phyloP scores from a whole-genome alignment of 2,888 invertebrate genomes.

The Anthophora plumipes region DNA sequence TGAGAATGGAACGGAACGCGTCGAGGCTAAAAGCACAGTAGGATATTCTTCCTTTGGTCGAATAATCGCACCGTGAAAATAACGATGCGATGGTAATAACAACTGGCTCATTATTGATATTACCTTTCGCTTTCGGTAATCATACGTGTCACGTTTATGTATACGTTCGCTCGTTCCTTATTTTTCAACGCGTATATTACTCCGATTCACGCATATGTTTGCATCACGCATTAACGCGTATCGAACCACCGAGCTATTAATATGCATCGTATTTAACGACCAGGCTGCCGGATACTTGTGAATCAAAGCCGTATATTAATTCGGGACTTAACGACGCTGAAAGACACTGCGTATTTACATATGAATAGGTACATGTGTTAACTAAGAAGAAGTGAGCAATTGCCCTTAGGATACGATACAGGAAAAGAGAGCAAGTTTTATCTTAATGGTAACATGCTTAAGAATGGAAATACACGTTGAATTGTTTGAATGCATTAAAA shows the following conservation, averaged over 20 bases:
- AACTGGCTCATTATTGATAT: slow-evolving; percentile 26
- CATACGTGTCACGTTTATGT: slow-evolving; percentile 4
- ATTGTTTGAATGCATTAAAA: background rate
- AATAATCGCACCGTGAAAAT: slow-evolving; percentile 12
- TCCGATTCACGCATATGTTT: slow-evolving; percentile 43
- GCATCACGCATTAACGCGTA: slow-evolving; percentile 46
- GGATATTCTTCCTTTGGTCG: background rate
- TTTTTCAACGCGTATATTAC: slow-evolving; percentile 42
- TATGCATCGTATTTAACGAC: slow-evolving; percentile 55
- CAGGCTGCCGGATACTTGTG: slow-evolving; percentile 46
- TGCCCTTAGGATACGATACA: background rate
- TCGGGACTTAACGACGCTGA: slow-evolving; percentile 47
- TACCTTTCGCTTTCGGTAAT: slow-evolving; percentile 31
- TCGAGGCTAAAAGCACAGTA: slow-evolving; percentile 13
- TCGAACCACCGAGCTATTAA: slow-evolving; percentile 45
- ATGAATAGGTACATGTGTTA: slow-evolving; percentile 38
- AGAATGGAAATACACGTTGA: background rate
- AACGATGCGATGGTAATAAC: slow-evolving; percentile 26
- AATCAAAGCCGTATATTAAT: slow-evolving; percentile 51
- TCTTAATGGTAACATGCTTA: background rate
- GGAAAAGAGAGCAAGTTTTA: background rate
- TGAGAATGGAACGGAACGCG: background rate
- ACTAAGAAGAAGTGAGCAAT: slow-evolving; percentile 1
- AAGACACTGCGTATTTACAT: slow-evolving; percentile 50
- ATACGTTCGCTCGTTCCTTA: background rate